Conservation (phyloP, 2,797 vertebrate genomes). For the Neosalanx taihuensis region DNA sequence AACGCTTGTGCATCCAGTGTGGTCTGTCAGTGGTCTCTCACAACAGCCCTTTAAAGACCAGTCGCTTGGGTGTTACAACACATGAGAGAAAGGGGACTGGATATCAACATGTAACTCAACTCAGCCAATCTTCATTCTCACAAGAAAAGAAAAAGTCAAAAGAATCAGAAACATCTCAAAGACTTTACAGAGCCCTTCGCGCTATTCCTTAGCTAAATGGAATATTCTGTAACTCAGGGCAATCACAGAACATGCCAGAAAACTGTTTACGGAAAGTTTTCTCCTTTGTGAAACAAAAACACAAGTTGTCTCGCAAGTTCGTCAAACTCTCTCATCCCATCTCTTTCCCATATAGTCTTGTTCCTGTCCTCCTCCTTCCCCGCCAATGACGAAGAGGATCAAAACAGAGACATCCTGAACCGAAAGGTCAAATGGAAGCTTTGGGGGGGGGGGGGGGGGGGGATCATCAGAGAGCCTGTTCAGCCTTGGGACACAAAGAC, state of each 20-base stretch:
- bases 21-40: too few species aligned
- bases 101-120: too few species aligned
- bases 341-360: neutral
- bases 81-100: too few species aligned
- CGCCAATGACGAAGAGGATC: too few species aligned
- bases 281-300: conserved; percentile 35
- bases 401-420: too few species aligned
- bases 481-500: neutral
- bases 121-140: neutral
- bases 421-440: too few species aligned
- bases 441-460: too few species aligned
- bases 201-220: conserved; percentile 22
- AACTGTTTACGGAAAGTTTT: conserved; percentile 63
- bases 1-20: too few species aligned
- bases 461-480: too few species aligned
- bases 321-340: conserved; percentile 37
- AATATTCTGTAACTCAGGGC: conserved; percentile 26
- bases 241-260: conserved; percentile 56
- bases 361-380: neutral
- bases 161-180: neutral
- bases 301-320: conserved; percentile 35
- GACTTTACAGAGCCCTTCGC: conserved; percentile 18
- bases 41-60: too few species aligned
- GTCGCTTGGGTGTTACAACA: too few species aligned
- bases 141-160: neutral